Percentiles rank a stretch among this genome's conserved stretches.
phyloP scores from a whole-genome alignment of 1,140 invertebrate genomes.

The Apis florea region DNA sequence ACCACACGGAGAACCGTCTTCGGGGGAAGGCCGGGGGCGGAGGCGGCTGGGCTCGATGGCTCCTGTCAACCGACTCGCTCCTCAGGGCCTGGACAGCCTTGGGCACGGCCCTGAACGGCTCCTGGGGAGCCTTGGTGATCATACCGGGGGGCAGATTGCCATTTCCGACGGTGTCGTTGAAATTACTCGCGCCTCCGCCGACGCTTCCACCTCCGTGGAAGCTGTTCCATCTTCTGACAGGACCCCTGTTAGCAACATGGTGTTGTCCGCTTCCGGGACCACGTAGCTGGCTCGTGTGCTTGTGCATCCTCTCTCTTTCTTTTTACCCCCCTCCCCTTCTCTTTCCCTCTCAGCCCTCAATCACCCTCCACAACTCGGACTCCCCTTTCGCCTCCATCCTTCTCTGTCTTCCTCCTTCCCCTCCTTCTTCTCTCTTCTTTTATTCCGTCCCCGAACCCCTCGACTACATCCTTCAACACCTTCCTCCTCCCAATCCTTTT shows the following conservation, averaged over 20 bases:
- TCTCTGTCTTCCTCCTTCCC: background rate
- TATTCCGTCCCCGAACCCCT: background rate
- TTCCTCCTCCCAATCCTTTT: background rate
- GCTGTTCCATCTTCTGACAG: conserved; percentile 82
- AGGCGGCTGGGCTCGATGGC: conserved; percentile 72
- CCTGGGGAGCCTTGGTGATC: conserved; percentile 64
- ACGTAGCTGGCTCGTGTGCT: conserved; percentile 75
- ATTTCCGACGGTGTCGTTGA: conserved; percentile 65
- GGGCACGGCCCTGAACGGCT: conserved; percentile 75
- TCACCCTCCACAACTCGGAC: conserved; percentile 47
- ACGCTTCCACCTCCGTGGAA: conserved; percentile 76
- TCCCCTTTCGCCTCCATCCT: conserved; percentile 50
- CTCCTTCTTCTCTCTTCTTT: background rate
- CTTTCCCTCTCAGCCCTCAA: conserved; percentile 32
- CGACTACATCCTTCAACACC: conserved; percentile 15
- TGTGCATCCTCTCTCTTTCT: conserved; percentile 70
- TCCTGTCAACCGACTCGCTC: conserved; percentile 77
- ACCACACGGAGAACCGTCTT: conserved; percentile 81
- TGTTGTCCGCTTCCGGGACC: conserved; percentile 55
- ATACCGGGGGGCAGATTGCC: conserved; percentile 52
- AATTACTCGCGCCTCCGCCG: conserved; percentile 48
- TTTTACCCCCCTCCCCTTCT: background rate
- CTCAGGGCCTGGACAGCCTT: conserved; percentile 76
- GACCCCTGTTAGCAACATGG: conserved; percentile 68
- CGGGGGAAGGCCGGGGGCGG: conserved; percentile 78